phyloP scores from a whole-genome alignment of 2,888 invertebrate genomes.

The Leucophenga maculata region DNA sequence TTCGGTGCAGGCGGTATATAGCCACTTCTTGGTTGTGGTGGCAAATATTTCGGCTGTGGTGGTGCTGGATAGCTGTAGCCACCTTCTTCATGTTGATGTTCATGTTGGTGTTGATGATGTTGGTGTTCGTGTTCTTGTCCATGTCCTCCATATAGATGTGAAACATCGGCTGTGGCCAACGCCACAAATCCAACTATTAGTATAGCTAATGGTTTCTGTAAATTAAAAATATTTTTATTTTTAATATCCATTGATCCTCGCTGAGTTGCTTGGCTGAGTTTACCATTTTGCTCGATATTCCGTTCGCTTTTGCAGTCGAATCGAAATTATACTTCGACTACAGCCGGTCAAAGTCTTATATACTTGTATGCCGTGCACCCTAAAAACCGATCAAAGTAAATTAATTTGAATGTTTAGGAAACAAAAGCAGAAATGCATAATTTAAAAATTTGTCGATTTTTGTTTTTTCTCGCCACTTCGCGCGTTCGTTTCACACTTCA shows the following conservation, averaged over 20 bases:
- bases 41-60: slow-evolving; percentile 35
- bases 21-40: slow-evolving; percentile 32
- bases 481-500: slow-evolving; percentile 58
- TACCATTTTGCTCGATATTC: slow-evolving; percentile 45
- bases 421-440: slow-evolving; percentile 47
- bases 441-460: slow-evolving; percentile 32
- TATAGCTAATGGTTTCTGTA: slow-evolving; percentile 46
- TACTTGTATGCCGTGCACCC: slow-evolving; percentile 25
- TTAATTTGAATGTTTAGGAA: slow-evolving; percentile 16
- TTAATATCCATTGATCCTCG: not conserved
- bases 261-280: not conserved
- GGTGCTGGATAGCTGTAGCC: slow-evolving; percentile 61
- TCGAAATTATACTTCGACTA: slow-evolving; percentile 44
- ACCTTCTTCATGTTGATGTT: slow-evolving; percentile 30
- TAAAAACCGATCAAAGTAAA: not conserved
- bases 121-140: slow-evolving; percentile 39
- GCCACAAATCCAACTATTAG: slow-evolving; percentile 43
- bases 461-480: slow-evolving; percentile 23
- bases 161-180: slow-evolving; percentile 49
- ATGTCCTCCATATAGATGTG: slow-evolving; percentile 48
- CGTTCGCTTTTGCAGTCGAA: slow-evolving; percentile 44
- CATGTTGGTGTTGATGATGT: slow-evolving; percentile 37
- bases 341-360: slow-evolving; percentile 20
- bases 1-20: too few relatives aligned
- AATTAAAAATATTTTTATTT: not conserved